Conservation (phyloP, 2,113 vertebrate species). For the Ondatra zibethicus region DNA sequence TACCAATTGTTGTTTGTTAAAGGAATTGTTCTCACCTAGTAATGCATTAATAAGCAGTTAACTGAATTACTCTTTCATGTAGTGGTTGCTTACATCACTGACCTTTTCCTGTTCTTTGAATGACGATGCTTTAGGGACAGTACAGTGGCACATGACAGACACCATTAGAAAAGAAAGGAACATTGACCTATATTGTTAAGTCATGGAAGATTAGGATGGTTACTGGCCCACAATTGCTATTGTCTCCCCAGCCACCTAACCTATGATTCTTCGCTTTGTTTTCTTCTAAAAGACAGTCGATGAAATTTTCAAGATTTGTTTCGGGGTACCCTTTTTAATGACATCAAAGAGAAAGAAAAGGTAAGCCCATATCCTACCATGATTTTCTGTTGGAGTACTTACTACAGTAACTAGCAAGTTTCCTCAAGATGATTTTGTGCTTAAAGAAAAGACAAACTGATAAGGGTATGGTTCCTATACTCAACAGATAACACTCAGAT, state of each 20-base stretch:
- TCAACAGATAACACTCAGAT: background rate
- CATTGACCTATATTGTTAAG: background rate
- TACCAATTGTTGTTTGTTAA: slow-evolving; percentile 34
- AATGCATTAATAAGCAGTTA: slow-evolving; percentile 26
- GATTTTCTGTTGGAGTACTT: background rate
- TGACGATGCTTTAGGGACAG: background rate
- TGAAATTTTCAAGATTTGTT: background rate
- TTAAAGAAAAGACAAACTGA: background rate
- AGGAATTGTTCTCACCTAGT: background rate
- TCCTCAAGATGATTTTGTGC: background rate
- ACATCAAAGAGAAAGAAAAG: background rate
- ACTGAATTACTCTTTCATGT: slow-evolving; percentile 1
- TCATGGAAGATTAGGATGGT: background rate
- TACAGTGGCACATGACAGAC: background rate
- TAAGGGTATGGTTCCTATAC: background rate
- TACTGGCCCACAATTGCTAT: background rate
- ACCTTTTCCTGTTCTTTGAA: slow-evolving; percentile 18
- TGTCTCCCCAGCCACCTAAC: background rate
- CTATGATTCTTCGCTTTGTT: background rate
- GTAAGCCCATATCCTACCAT: background rate
- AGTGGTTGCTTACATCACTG: background rate
- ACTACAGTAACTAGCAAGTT: background rate
- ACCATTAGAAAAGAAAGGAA: background rate
- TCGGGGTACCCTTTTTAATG: background rate
- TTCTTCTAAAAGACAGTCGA: background rate